A percentile compares a stretch with the other conserved stretches of the same genome.
Evolutionary conservation across 2,113 vertebrate species (phyloP).

Genomic region (Ciconia stormi): DNA sequence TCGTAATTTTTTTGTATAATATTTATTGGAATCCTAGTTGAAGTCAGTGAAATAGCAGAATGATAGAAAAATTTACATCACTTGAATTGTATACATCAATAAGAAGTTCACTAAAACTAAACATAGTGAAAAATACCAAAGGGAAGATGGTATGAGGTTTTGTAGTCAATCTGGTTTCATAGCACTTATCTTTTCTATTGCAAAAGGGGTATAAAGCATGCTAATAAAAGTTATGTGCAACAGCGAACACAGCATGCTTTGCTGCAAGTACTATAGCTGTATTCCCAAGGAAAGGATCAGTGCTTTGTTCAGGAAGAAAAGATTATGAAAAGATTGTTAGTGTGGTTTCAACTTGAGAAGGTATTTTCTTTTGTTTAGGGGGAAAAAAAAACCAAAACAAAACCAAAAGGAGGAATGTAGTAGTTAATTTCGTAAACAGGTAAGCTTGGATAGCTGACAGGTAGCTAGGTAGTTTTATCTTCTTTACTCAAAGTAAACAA

Average conservation of each 20-base stretch:
- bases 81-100: not conserved
- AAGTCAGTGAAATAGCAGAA: not conserved
- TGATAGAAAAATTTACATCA: not conserved
- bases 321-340: not conserved
- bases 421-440: not conserved
- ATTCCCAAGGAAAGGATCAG: not conserved
- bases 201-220: not conserved
- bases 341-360: not conserved
- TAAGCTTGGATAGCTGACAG: not conserved
- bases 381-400: no score
- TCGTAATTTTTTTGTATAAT: not conserved
- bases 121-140: not conserved
- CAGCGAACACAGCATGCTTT: not conserved
- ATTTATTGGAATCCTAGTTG: not conserved
- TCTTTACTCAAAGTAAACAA: not conserved
- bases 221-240: not conserved
- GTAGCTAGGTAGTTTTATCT: not conserved
- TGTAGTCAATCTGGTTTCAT: not conserved
- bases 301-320: not conserved
- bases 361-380: not conserved
- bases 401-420: not conserved
- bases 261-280: not conserved
- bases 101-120: not conserved
- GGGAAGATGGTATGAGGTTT: not conserved
- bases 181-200: not conserved